Conservation (phyloP, 2,113 vertebrate genomes). For the Ophthalmolycus amberensis region DNA sequence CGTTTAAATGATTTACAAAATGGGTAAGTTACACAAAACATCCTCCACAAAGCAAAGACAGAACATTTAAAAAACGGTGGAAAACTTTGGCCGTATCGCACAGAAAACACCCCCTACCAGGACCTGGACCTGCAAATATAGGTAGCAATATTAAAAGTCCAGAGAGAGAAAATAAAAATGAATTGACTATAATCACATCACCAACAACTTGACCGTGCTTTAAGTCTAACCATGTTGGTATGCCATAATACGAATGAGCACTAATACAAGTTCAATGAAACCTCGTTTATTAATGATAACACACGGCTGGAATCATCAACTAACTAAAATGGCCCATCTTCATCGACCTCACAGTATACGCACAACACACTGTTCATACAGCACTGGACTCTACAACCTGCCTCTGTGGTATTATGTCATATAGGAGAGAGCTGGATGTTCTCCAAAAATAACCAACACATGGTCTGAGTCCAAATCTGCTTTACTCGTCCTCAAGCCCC, state of each 20-base stretch:
- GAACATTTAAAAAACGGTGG: background rate
- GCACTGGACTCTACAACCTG: slow-evolving; percentile 7
- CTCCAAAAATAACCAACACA: slow-evolving; percentile 75
- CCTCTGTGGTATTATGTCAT: slow-evolving; percentile 54
- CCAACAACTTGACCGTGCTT: background rate
- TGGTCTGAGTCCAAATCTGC: slow-evolving; percentile 85
- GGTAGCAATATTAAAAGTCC: background rate
- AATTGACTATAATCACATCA: background rate
- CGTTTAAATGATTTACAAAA: background rate
- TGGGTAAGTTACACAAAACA: background rate
- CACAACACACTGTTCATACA: slow-evolving; percentile 3
- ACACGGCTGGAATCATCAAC: background rate
- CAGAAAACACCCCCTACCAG: background rate
- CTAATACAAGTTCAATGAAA: background rate
- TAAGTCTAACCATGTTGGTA: background rate
- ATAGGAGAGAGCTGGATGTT: slow-evolving; percentile 68
- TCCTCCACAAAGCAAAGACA: background rate
- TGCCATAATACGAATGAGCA: background rate
- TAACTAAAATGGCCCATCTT: slow-evolving; percentile 1
- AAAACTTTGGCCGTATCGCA: background rate
- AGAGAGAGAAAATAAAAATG: background rate
- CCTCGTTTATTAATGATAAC: background rate
- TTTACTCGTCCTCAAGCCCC: slow-evolving; percentile 87
- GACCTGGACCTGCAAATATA: background rate
- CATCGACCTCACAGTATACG: background rate